These are phyloP conservation scores for Perca flavescens DNA, from an alignment of 2,113 vertebrate species.

Conservation along the genomic window DNA sequence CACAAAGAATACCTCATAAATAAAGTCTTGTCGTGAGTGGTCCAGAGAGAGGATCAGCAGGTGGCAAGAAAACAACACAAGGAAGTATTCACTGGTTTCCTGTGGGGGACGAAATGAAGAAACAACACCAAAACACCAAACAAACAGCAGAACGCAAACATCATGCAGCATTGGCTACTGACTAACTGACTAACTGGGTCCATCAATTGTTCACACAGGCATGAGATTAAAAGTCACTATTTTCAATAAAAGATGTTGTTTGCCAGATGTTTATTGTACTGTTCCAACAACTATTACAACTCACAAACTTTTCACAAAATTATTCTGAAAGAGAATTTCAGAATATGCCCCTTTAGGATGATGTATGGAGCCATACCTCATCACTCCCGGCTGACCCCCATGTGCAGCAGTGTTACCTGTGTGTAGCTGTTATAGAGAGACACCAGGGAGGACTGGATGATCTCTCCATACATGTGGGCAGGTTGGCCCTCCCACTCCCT, in stretches of 20 bases:
- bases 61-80: constrained; percentile 88
- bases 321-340: not conserved
- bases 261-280: not conserved
- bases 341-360: not conserved
- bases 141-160: not conserved
- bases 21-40: constrained; percentile 76
- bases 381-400: not conserved
- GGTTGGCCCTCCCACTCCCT: constrained; percentile 85
- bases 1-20: constrained; percentile 83
- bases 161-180: not conserved
- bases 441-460: constrained; percentile 85
- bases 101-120: constrained; percentile 51
- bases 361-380: not conserved
- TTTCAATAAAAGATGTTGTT: not conserved
- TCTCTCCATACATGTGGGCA: constrained; percentile 83
- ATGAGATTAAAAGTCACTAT: not conserved
- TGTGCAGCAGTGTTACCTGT: constrained; percentile 74
- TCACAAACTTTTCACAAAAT: not conserved
- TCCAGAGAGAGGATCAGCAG: constrained; percentile 87
- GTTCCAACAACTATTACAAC: not conserved
- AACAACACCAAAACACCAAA: not conserved
- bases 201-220: not conserved
- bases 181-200: not conserved
- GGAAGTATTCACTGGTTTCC: constrained; percentile 81
- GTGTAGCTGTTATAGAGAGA: constrained; percentile 76